These are phyloP conservation scores for Papilio dardanus DNA, from an alignment of 1,140 invertebrate species.

Conservation along the genomic window DNA sequence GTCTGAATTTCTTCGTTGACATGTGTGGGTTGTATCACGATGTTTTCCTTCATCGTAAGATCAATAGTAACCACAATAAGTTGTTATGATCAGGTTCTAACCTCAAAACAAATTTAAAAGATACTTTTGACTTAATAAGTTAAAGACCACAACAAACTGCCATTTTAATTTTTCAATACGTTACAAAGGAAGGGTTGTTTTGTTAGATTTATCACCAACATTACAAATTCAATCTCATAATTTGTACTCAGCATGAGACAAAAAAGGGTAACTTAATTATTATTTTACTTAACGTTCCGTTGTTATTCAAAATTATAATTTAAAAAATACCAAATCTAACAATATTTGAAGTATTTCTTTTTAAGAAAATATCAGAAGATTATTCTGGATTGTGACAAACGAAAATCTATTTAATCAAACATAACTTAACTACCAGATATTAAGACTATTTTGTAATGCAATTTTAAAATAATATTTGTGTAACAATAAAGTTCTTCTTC, in stretches of 20 bases:
- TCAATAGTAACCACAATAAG: too few species aligned
- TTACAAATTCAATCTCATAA: constrained; percentile 33
- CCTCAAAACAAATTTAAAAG: too few species aligned
- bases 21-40: too few species aligned
- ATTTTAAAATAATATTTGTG: not conserved
- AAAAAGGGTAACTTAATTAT: constrained; percentile 41
- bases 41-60: too few species aligned
- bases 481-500: too few species aligned
- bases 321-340: not conserved
- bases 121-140: too few species aligned
- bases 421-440: not conserved
- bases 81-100: too few species aligned
- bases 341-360: too few species aligned
- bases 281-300: not conserved
- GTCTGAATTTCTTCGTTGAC: too few species aligned
- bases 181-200: constrained; percentile 24
- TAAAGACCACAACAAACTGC: not conserved
- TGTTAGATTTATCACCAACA: not conserved
- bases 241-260: constrained; percentile 42
- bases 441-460: not conserved
- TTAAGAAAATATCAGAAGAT: too few species aligned
- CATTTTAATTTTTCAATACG: constrained; percentile 36
- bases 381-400: not conserved
- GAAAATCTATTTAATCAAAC: not conserved
- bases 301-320: not conserved